Base-by-base conservation (phyloP, 37 sponge, comb jelly and placozoan genomes). In the Tethya wilhelma region DNA sequence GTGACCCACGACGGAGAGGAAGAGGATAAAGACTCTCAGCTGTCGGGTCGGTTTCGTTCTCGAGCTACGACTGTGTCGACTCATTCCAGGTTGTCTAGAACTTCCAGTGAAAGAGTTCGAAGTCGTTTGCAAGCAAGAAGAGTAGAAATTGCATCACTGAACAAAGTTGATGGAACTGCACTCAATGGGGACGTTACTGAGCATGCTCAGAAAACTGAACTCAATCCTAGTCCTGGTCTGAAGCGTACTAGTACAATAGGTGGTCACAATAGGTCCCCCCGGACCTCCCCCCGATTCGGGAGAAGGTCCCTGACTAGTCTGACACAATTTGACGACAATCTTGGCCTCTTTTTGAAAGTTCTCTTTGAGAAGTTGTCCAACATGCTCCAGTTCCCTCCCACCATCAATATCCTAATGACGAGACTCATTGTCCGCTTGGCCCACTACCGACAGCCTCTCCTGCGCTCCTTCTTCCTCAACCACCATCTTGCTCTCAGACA, bases 391-490 rank as follows among this genome's bases (percentile, higher is more conserved):
- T 77, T 62, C 20, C 89, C 85, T 14, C 83, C 84, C 14, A 38
- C 64, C 6, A 71, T 85, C 43, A 86, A 82, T 41, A 63, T 91
- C 5, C 62, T 87, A n/a, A 42, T 94, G 44, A 90, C 88, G 1
- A 56, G 49, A 55, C 56, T 91, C 37, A 38, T 94, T 22, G 53
- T 88, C 55, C 77, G 92, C 0, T 57, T 94, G 49, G 82, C 86
- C 5, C 79, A 79, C 56, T 94, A 81, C 70, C 95, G 92, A 12
- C 95, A 94, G 55, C 95, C 95, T 4, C 78, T 94, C 42, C 72
- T 94, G 0, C 49, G 89, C 8, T 87, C 92, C 12, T 67, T 79
- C 4, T 82, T 94, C 11, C 89, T 94, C 68, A 87, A 86, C 55
- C 90, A 89, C 55, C 79, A 86, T 32, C 89, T 91, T 33, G 72